Percentiles rank a stretch among this genome's conserved stretches.
phyloP scores from a whole-genome alignment of 2,797 vertebrate species.

The Acipenser transmontanus region DNA sequence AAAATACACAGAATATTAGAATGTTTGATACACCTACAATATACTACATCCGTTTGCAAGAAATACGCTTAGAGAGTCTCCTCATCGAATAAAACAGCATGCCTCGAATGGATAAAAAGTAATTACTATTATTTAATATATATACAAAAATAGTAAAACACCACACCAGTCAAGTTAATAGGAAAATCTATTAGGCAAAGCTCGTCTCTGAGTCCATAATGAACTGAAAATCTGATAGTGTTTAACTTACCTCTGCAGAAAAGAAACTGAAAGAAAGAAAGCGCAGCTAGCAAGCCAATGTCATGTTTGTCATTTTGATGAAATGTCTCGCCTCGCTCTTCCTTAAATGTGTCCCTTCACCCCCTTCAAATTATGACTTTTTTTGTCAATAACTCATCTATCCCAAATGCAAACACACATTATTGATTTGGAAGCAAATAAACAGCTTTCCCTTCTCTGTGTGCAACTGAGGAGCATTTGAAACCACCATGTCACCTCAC shows the following conservation, averaged over 20 bases:
- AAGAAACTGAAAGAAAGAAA: constrained; percentile 29
- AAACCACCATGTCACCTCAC: too few species aligned
- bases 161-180: background rate
- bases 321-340: background rate
- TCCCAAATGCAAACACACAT: constrained; percentile 7
- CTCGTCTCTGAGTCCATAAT: background rate
- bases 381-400: background rate
- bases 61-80: too few species aligned
- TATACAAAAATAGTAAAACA: background rate
- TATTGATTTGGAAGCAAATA: constrained; percentile 16
- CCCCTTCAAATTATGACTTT: constrained; percentile 1
- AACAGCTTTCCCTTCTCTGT: background rate
- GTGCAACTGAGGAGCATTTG: too few species aligned
- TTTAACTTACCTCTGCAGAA: constrained; percentile 41
- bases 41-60: too few species aligned
- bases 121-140: too few species aligned
- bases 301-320: constrained; percentile 36
- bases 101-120: too few species aligned
- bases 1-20: too few species aligned
- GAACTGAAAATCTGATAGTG: background rate
- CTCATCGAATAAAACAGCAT: too few species aligned
- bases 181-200: background rate
- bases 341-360: constrained; percentile 16
- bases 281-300: constrained; percentile 26
- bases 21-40: too few species aligned